phyloP scores from a whole-genome alignment of 2,888 invertebrate species.

The Copidosoma aretas region DNA sequence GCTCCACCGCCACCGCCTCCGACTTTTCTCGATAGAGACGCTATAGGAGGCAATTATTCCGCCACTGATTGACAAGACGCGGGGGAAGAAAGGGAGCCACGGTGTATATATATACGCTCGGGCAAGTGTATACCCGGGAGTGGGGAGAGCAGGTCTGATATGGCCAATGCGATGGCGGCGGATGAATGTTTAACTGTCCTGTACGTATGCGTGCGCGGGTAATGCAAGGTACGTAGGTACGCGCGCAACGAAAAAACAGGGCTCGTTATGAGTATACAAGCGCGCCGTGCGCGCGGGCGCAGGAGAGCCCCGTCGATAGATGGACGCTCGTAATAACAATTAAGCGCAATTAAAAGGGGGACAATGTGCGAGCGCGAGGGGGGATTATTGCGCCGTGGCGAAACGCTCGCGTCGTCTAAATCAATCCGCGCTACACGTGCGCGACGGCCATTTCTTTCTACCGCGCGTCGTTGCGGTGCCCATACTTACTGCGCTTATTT shows the following conservation, averaged over 20 bases:
- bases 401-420: conserved; percentile 18
- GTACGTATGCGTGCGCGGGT: not conserved
- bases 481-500: too few relatives aligned
- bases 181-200: conserved; percentile 2
- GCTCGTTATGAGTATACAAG: conserved; percentile 20
- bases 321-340: conserved; percentile 36
- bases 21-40: conserved; percentile 33
- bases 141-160: conserved; percentile 10
- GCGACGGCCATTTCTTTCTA: not conserved
- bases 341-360: conserved; percentile 36
- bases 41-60: not conserved
- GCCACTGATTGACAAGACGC: conserved; percentile 8
- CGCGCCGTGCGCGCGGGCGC: conserved; percentile 25
- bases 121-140: not conserved
- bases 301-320: conserved; percentile 1
- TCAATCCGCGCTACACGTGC: conserved; percentile 20
- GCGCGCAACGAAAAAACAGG: not conserved
- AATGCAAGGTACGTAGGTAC: conserved; percentile 6
- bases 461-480: too few relatives aligned
- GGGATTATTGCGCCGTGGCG: conserved; percentile 21
- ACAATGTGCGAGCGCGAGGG: not conserved
- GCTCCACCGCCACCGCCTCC: too few relatives aligned
- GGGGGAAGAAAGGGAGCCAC: not conserved
- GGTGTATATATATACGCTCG: not conserved
- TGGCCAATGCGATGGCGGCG: too few relatives aligned